Base-by-base conservation (phyloP, 1,140 invertebrate species). In the Linepithema humile region DNA sequence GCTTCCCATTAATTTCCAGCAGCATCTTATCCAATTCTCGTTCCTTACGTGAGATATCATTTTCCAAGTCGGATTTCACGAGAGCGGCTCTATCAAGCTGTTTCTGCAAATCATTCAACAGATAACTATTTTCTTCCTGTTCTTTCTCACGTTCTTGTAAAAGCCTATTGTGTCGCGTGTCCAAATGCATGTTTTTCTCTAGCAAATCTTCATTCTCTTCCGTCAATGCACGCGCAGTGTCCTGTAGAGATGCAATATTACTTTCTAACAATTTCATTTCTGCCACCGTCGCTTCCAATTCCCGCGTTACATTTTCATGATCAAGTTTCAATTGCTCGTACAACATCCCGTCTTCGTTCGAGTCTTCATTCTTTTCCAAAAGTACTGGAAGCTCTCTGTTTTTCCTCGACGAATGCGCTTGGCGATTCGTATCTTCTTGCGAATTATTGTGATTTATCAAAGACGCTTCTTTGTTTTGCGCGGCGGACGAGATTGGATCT, bases 51-150 rank as follows among this genome's bases (percentile, higher is more conserved):
- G 88, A 35, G 15, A 94, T 85, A 83, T 93, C 92, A 50, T 92
- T 92, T 12, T 94, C 90, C 32, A 94, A 70, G 55, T 93, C 90
- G 23, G 90, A 82, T 38, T 90, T 93, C 23, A 93, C 92, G 5
- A 84, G 64, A 29, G 72, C 85, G 0, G 64, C 73, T 3, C 7
- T 64, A 6, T 91, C 85, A 3, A 94, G 59, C 35, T 90, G 86
- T 29, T 91, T 80, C 7, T 85, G 84, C 2, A 94, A 69, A 32
- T 93, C 53, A 0, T 87, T 75, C 7, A 94, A 43, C 0, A 90
- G 59, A 9, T 90, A 45, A 38, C 80, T 84, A n/a, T 91, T 86
- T 4, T 88, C 83, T 26, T 87, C 82, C n/a, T n/a, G n/a, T n/a
- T n/a, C n/a, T n/a, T 9, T 89, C 32, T 53, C 80, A 0, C 23